Evolutionary conservation across 2,888 invertebrate species (phyloP).

Genomic region (Trisateles emortualis): DNA sequence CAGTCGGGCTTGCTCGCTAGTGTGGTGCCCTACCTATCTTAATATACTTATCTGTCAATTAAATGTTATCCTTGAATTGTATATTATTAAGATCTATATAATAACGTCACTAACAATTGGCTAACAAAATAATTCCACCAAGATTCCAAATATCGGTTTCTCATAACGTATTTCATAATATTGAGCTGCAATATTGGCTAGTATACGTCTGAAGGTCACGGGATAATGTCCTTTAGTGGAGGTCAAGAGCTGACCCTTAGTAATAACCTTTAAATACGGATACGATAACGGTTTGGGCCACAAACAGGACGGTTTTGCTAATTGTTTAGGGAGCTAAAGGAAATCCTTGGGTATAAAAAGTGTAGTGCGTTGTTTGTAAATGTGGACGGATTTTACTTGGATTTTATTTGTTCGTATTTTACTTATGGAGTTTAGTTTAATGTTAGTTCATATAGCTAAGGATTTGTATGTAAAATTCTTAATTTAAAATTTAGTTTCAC

Average conservation of each 20-base stretch:
- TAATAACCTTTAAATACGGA: constrained; percentile 28
- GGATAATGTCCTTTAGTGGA: constrained; percentile 34
- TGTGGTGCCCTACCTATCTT: no score
- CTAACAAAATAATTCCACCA: constrained; percentile 14
- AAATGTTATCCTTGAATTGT: neutral
- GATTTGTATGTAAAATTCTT: no score
- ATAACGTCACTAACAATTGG: neutral
- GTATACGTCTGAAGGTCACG: constrained; percentile 34
- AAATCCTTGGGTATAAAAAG: constrained; percentile 11
- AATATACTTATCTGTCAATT: no score
- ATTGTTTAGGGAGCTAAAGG: constrained; percentile 26
- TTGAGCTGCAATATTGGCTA: constrained; percentile 26
- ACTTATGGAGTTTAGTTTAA: no score
- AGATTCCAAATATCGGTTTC: constrained; percentile 31
- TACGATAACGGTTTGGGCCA: constrained; percentile 29
- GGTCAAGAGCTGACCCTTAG: constrained; percentile 42
- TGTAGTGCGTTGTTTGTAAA: neutral
- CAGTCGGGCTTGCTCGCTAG: no score
- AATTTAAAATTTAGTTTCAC: no score
- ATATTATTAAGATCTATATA: neutral
- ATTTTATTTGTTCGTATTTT: neutral
- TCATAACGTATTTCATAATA: constrained; percentile 41
- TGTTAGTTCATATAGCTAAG: no score
- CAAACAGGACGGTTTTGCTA: constrained; percentile 33
- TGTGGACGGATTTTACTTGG: neutral